Evolutionary conservation across 1,140 invertebrate species (phyloP), one percentile per base, ranked within the genome.

Genomic region (Manduca sexta): DNA sequence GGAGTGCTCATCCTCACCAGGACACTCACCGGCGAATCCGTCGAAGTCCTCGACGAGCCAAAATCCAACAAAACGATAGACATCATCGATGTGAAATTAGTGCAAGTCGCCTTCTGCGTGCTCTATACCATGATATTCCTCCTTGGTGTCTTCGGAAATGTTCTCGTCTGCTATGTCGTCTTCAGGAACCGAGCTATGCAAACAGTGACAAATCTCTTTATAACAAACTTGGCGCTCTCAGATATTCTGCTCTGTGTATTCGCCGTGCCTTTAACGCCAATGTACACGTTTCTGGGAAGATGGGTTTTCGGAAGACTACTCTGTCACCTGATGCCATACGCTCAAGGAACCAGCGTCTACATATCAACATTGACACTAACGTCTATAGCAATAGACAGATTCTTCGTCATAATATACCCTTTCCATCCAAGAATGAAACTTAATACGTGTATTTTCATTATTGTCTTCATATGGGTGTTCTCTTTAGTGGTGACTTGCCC

Each of bases 161-260:
- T 92, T 0, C 83, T 99, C 0, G 97, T 99, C 7, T 94, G 94
- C 66, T 96, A 93, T 78, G 95, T 98, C 0, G 96, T 99, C 0
- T 88, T 93, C 0, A 87, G 93, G 1, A 98, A 97, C 73, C 91
- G 91, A 37, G 91, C 93, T 14, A 98, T 99, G 97, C 96, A 97
- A 69, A 98, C 97, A 0, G 97, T 98, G 0, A 99, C 97, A 1
- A 98, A 99, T 74, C 91, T 97, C 26, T 99, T 98, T 79, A 99
- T 99, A 53, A 94, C 95, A 3, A 98, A 98, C 76, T 81, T 99
- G 49, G 97, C 97, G 0, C 83, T 98, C 2, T 96, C 95, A n/a
- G 97, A 99, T 77, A 95, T 98, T 33, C 73, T 98, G 6, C 88
- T 99, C 38, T 98, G 96, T 70, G 86, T 94, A 0, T 88, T 98